Evolutionary conservation across 2,797 vertebrate species (phyloP).

Genomic region (Distichodus sexfasciatus): DNA sequence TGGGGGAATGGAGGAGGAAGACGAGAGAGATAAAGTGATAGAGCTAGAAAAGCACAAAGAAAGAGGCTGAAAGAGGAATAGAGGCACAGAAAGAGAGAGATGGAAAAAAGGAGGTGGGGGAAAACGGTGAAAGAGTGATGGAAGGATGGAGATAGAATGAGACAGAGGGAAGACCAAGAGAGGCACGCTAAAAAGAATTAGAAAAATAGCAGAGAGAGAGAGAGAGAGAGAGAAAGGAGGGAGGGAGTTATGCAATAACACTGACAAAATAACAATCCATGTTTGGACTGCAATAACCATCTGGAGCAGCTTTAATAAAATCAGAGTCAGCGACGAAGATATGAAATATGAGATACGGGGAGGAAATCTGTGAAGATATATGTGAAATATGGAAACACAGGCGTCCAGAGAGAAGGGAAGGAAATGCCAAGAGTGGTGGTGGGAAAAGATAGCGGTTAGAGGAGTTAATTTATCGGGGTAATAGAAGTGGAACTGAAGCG

Average conservation of each 20-base stretch:
- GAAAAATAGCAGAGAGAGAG: background rate
- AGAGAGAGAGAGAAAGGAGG: too few species aligned
- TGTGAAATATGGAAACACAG: background rate
- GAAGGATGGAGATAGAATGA: background rate
- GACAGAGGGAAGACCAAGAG: background rate
- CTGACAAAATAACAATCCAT: background rate
- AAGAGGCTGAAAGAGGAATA: too few species aligned
- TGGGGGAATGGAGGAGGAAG: too few species aligned
- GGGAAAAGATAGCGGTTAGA: background rate
- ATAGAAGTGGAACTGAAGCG: background rate
- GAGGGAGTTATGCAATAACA: too few species aligned
- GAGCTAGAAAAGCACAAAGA: too few species aligned
- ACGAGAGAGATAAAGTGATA: too few species aligned
- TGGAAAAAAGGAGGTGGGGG: background rate
- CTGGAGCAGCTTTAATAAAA: conserved; percentile 6
- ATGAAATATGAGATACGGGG: background rate
- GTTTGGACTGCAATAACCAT: background rate
- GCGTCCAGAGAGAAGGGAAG: background rate
- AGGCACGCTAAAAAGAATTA: background rate
- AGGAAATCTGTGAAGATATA: background rate
- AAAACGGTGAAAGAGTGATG: background rate
- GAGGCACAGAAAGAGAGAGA: too few species aligned
- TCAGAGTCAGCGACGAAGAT: background rate
- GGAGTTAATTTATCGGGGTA: background rate
- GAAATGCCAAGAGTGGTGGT: background rate